Evolutionary conservation across 2,797 vertebrate genomes (phyloP), one percentile per base, ranked within the genome.

Genomic region (Lates japonicus): DNA sequence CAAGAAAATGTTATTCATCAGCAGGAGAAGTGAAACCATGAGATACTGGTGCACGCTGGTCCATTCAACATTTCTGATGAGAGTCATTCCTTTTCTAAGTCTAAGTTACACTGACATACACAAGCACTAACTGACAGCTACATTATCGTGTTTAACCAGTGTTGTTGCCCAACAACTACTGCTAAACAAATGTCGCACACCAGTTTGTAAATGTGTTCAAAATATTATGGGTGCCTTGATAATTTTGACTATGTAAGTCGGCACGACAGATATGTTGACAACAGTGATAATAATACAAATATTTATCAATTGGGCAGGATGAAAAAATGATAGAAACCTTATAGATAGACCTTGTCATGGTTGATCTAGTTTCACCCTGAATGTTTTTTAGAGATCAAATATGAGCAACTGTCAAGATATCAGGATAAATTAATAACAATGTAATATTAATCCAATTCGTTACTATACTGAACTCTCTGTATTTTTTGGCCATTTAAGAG

Each of bases 21-120:
- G 3, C 10, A 37, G 41, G 72, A 82, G 89, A 91, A 90, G 88
- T 90, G 87, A 93, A 91, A 92, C 71, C 6, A 0, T 5, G n/a
- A 9, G 19, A 65, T 25, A 0, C n/a, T 46, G 5, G 35, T 8
- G 25, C 54, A 22, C 12, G 7, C 31, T 9, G 3, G 54, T 62
- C 79, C 90, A 91, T 89, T 91, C 82, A 92, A 37, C 11, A 62
- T 81, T 84, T 79, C 37, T 16, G 25, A 72, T 49, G 0, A 79
- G n/a, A 86, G 61, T 86, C 83, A 81, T 62, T 80, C 70, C 64
- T 76, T 83, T 73, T 79, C 54, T 33, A 42, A n/a, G 62, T 55
- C 44, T 2, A 52, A 51, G 82, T 84, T 80, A 82, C 54, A 16
- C 52, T 71, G 75, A 85, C 87, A 80, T 63, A 54, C 64, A 9